A percentile compares a stretch with the other conserved stretches of the same genome.
phyloP scores from a whole-genome alignment of 2,797 vertebrate genomes.

The Mallotus villosus region DNA sequence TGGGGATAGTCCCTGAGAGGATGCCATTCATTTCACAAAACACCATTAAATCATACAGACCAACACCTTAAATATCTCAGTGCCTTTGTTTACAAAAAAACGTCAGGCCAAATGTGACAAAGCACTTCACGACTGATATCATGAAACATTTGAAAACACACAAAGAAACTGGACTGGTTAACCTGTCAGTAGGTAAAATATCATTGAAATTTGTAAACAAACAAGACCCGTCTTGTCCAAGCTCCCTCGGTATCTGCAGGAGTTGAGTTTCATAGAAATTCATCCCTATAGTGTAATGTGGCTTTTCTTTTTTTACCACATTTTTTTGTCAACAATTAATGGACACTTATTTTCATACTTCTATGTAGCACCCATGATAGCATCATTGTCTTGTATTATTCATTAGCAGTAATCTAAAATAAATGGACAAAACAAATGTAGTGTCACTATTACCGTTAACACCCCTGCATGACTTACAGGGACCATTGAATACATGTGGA shows the following conservation, averaged over 20 bases:
- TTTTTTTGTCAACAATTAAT: neutral
- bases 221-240: neutral
- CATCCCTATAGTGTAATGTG: neutral
- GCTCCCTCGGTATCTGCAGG: neutral
- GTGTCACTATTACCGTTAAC: neutral
- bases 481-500: neutral
- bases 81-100: neutral
- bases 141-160: slow-evolving; percentile 6
- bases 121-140: slow-evolving; percentile 10
- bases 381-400: neutral
- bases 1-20: slow-evolving; percentile 57
- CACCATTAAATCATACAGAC: slow-evolving; percentile 12
- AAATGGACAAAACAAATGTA: neutral
- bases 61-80: slow-evolving; percentile 3
- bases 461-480: no score
- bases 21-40: slow-evolving; percentile 37
- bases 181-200: slow-evolving; percentile 22
- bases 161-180: neutral
- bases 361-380: neutral
- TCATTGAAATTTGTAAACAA: slow-evolving; percentile 16
- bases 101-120: neutral
- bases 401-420: neutral
- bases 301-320: neutral
- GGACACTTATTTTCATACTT: neutral
- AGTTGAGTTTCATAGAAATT: neutral